Evolutionary conservation across 2,113 vertebrate species (phyloP).

Genomic region (Rostratula benghalensis): DNA sequence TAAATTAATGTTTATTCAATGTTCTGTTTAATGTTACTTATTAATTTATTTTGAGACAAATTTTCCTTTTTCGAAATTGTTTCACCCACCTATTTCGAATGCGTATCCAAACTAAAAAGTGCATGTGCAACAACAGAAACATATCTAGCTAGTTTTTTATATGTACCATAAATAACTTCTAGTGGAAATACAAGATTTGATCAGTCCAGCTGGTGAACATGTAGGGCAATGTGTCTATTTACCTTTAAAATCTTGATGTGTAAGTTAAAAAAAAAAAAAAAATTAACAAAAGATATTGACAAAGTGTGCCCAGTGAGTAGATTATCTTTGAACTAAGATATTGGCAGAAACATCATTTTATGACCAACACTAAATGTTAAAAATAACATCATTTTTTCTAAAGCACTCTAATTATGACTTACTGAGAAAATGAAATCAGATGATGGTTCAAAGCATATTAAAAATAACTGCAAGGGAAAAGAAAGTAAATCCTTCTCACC

Average conservation of each 20-base stretch:
- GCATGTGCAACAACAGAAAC: accelerated
- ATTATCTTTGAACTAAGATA: neutral
- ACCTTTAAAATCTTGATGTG: neutral
- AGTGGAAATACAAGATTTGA: neutral
- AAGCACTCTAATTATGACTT: neutral
- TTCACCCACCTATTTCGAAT: neutral
- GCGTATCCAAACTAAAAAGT: neutral
- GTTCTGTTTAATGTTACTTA: too few species aligned
- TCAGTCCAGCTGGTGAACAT: neutral
- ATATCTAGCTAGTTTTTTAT: neutral
- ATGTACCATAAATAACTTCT: neutral
- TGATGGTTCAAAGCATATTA: neutral
- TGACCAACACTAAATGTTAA: neutral
- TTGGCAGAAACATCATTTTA: neutral
- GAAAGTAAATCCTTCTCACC: neutral
- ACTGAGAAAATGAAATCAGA: neutral
- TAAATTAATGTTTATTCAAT: too few species aligned
- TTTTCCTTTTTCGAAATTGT: neutral
- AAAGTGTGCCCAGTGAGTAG: neutral
- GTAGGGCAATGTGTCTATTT: neutral
- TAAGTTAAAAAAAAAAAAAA: neutral
- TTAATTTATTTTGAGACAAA: neutral
- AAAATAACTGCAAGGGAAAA: neutral
- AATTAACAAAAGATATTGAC: neutral
- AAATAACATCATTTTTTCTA: neutral